Evolutionary conservation across 2,888 invertebrate genomes (phyloP).

Genomic region (Drosophila niveifrons): DNA sequence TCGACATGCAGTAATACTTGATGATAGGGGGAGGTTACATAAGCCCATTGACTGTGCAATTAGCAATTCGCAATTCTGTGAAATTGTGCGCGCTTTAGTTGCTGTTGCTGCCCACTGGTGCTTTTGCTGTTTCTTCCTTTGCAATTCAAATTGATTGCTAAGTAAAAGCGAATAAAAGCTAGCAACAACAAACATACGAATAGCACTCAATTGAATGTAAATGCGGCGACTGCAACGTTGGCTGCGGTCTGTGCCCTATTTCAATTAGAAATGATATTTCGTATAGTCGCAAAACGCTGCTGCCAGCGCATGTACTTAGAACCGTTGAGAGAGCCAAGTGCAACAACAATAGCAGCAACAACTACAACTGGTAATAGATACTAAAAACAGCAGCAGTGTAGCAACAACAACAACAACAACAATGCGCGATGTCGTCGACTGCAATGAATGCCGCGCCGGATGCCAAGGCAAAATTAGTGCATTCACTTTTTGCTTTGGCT

Average conservation of each 20-base stretch:
- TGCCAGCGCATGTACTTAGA: slow-evolving; percentile 35
- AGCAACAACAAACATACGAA: slow-evolving; percentile 16
- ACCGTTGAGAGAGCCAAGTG: slow-evolving; percentile 42
- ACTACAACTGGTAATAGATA: slow-evolving; percentile 58
- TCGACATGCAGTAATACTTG: slow-evolving; percentile 24
- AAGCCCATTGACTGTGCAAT: slow-evolving; percentile 65
- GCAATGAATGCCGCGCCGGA: slow-evolving; percentile 76
- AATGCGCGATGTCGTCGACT: slow-evolving; percentile 54
- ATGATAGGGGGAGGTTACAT: slow-evolving; percentile 59
- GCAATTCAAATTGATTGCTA: slow-evolving; percentile 40
- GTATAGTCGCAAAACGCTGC: slow-evolving; percentile 50
- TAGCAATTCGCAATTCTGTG: slow-evolving; percentile 47
- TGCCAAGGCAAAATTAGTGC: slow-evolving; percentile 84
- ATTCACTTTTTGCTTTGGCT: slow-evolving; percentile 81
- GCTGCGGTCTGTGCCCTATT: slow-evolving; percentile 39
- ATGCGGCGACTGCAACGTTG: slow-evolving; percentile 2
- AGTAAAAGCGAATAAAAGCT: slow-evolving; percentile 33
- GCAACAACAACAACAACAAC: slow-evolving; percentile 21
- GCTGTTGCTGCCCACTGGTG: slow-evolving; percentile 15
- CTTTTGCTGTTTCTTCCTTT: slow-evolving; percentile 9
- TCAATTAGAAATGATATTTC: slow-evolving; percentile 72
- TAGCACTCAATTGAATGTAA: slow-evolving; percentile 44
- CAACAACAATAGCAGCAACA: slow-evolving; percentile 36
- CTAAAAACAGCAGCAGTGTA: slow-evolving; percentile 30
- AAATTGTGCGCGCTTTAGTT: slow-evolving; percentile 35